phyloP scores from a whole-genome alignment of 2,797 vertebrate genomes.

The Helostoma temminkii region DNA sequence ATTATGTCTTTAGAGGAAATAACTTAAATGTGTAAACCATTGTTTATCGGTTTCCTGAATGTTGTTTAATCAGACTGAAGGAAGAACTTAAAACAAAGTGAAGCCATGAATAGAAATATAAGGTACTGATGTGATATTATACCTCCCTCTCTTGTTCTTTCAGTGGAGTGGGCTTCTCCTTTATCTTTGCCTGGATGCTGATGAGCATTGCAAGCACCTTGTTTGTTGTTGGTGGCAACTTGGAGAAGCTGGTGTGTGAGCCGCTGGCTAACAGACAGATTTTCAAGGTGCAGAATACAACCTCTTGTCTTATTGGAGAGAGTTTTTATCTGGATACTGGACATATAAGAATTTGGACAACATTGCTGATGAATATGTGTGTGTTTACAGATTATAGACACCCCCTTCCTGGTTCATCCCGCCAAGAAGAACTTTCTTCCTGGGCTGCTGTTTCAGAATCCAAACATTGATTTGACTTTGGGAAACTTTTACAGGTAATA shows the following conservation, averaged over 20 bases:
- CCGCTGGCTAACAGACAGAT: slow-evolving; percentile 90
- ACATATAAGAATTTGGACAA: slow-evolving; percentile 9
- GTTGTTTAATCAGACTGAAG: no score
- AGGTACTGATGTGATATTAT: neutral
- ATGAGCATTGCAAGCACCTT: slow-evolving; percentile 89
- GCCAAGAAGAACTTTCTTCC: slow-evolving; percentile 92
- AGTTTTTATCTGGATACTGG: slow-evolving; percentile 13
- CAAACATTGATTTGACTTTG: slow-evolving; percentile 91
- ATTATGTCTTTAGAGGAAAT: no score
- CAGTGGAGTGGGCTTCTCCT: slow-evolving; percentile 94
- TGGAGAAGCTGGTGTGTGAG: slow-evolving; percentile 95
- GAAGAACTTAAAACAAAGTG: neutral
- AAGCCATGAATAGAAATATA: neutral
- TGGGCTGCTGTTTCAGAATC: slow-evolving; percentile 89
- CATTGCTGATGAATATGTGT: slow-evolving; percentile 25
- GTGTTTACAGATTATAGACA: slow-evolving; percentile 90
- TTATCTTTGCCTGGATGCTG: slow-evolving; percentile 93
- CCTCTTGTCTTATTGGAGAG: slow-evolving; percentile 5
- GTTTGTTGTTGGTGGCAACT: slow-evolving; percentile 91
- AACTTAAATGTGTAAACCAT: no score
- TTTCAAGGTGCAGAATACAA: slow-evolving; percentile 86
- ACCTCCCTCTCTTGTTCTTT: slow-evolving; percentile 32
- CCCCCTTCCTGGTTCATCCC: slow-evolving; percentile 91
- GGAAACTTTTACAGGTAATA: slow-evolving; percentile 94
- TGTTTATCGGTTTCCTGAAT: no score